Base-by-base conservation (phyloP, 2,113 vertebrate species). In the Apistogramma diplotaenia region DNA sequence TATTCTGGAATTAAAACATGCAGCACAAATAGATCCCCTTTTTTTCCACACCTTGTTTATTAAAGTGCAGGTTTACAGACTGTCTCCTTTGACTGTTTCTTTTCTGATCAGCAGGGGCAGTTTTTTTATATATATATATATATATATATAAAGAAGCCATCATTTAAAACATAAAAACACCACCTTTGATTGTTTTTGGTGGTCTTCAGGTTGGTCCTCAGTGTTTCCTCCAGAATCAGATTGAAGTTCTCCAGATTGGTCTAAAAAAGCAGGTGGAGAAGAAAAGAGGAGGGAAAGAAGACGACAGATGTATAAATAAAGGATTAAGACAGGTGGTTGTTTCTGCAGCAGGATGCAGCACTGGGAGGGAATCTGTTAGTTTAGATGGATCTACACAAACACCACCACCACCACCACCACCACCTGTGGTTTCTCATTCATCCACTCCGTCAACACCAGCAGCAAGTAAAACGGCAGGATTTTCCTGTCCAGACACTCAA, bases 391-490 rank as follows among this genome's bases (percentile, higher is more conserved):
- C 31, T 2, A 62, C 60, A 40, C 10, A 25, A 25, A 65, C 6
- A n/a, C n/a, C n/a, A n/a, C n/a, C n/a, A n/a, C n/a, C n/a, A n/a
- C n/a, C n/a, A n/a, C 0, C 23, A 27, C 5, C 0, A 7, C 25
- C 15, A 46, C 61, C 46, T 67, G 15, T 46, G 62, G 21, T 25
- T 21, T 43, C 61, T 27, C 15, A 65, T 18, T 65, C 3, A 49
- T 27, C 43, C 9, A 46, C 23, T 27, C 43, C 16, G 46, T 67
- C 3, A 65, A 65, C 61, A 46, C 37, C 18, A 43, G 4, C 37
- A 43, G 12, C 4, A 46, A 9, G 0, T 2, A 1, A 8, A 40
- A 25, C 0, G 0, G 4, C 0, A 43, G 25, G 4, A 67, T 46
- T 46, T 67, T 0, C 37, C 46, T 46, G 27, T 16, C 37, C 18